Base-by-base conservation (phyloP, 2,888 invertebrate species). In the Sylvicola fuscatus region DNA sequence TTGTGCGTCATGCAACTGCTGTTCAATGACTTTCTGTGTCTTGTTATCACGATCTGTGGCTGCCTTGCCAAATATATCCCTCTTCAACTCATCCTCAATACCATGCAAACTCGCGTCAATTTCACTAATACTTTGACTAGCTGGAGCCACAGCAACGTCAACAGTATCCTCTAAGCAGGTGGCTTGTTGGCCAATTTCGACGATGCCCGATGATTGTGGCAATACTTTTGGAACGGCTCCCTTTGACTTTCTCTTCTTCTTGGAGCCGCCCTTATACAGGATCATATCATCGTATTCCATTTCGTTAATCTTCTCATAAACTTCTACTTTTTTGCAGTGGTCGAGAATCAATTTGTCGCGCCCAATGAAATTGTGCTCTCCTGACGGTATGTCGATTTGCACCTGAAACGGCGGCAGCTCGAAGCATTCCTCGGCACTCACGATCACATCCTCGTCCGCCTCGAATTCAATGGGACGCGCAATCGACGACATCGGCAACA, bases 361-460 rank as follows among this genome's bases (percentile, higher is more conserved):
- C 14, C 36, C 30, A 11, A 35, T 12, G n/a, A 38, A 6, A 27
- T 33, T 26, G 13, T 38, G 37, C 42, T 40, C 12, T 30, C 26
- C 14, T 14, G 37, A 11, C 16, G 27, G 14, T n/a, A 15, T 27
- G 12, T 31, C 12, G n/a, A 38, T 21, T n/a, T 51, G 50, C 12
- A 67, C 53, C 44, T 66, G 64, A 2, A 50, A 44, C 1, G 73
- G 68, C 3, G 77, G 73, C 33, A 74, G 51, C 54, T 80, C 81
- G 47, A 72, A 67, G 41, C 81, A 81, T 52, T 82, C 82, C 48
- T 81, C 80, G 0, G 77, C 80, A 46, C 65, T 68, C 10, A 63
- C 57, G 11, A 72, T 45, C 2, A 59, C 50, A 3, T 58, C 58
- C 3, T 55, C 57, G 41, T 66, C 67, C 0, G 60, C 47, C 12